Evolutionary conservation across 2,113 vertebrate species (phyloP), one percentile per base, ranked within the genome.

Genomic region (Pollachius pollachius): DNA sequence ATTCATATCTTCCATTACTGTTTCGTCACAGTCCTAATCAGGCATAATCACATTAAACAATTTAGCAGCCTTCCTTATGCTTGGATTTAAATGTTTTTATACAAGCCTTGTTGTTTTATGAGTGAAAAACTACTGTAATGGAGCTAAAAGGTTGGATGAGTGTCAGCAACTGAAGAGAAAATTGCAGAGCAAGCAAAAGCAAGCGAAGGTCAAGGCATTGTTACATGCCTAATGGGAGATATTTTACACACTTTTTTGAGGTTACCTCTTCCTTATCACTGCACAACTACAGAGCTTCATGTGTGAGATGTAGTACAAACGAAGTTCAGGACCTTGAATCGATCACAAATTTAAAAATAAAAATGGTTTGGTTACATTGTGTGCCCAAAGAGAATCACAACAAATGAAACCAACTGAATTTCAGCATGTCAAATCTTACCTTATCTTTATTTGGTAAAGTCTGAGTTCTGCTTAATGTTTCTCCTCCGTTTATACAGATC

Each of bases 401-500:
- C 8, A 48, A 7, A 48, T 48, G 41, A 48, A 48, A 48, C 41
- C 8, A 48, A 48, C 8, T 48, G 41, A 12, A 9, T 41, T 5
- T 18, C 17, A 34, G 41, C 2, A 13, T 48, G 41, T 1, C 8
- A 48, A 48, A 3, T 18, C 82, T 83, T 84, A 89, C 88, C 86
- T 88, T 88, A 0, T 88, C 81, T 72, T 12, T 78, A 1, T 16
- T 87, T 0, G 86, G 85, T 80, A 89, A 86, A 15, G 88, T 89
- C 27, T 90, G 90, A 69, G 88, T 90, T 5, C 70, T 73, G 17
- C 64, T 85, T 72, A 83, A 89, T 7, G 88, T 88, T 48, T 88
- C 89, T 17, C 64, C 79, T 75, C 78, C 87, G 0, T 88, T 87
- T 27, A 88, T 88, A 77, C 82, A 89, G 72, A 91, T 88, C n/a